phyloP scores from a whole-genome alignment of 2,888 invertebrate genomes.

The Yponomeuta malinellus region DNA sequence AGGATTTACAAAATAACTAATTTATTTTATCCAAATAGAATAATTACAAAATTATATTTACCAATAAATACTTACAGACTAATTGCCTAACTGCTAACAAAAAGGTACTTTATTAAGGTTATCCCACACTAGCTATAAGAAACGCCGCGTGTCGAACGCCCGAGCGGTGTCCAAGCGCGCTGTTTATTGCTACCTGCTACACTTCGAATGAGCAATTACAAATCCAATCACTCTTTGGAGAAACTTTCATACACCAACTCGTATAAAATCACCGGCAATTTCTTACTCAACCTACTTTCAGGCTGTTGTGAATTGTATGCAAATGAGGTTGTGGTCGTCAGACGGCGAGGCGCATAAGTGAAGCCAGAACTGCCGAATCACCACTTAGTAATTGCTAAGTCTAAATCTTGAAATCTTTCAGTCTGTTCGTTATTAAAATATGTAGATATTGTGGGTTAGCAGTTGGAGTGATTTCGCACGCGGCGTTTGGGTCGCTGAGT shows the following conservation, averaged over 20 bases:
- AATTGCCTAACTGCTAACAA: constrained; percentile 52
- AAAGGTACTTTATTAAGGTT: constrained; percentile 69
- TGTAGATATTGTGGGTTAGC: no score
- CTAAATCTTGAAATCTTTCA: background rate
- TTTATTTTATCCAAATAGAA: constrained; percentile 22
- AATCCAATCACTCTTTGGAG: background rate
- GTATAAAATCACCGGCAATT: background rate
- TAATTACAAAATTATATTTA: constrained; percentile 58
- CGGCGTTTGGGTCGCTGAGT: constrained; percentile 16
- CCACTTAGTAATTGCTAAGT: background rate
- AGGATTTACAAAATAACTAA: constrained; percentile 43
- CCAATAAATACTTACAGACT: constrained; percentile 70
- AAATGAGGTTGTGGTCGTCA: background rate
- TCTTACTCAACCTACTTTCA: constrained; percentile 1
- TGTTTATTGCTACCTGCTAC: background rate
- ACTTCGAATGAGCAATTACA: background rate
- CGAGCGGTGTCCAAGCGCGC: background rate
- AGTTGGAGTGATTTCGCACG: constrained; percentile 4
- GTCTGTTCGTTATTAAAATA: background rate
- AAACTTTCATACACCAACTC: background rate
- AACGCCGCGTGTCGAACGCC: constrained; percentile 53
- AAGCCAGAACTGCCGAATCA: background rate
- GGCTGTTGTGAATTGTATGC: background rate
- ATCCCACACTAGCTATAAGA: constrained; percentile 45
- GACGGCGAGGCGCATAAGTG: background rate